Conservation (phyloP, 2,888 invertebrate genomes). For the Celastrina argiolus region DNA sequence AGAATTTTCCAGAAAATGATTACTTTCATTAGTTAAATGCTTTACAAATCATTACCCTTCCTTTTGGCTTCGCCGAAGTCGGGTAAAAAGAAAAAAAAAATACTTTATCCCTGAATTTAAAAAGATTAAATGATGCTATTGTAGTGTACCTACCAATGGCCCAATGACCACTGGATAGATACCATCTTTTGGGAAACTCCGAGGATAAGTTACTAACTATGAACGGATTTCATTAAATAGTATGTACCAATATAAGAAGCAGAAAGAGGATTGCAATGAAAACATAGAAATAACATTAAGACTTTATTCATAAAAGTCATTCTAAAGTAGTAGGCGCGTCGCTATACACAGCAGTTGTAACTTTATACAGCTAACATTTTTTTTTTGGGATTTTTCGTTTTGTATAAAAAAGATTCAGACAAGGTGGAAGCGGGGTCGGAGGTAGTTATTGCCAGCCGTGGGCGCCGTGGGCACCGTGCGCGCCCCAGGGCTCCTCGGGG, state of each 20-base stretch:
- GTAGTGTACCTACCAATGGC: too few species aligned
- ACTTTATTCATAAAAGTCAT: conserved; percentile 18
- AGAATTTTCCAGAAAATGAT: too few species aligned
- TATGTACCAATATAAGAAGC: background rate
- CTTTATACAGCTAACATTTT: conserved; percentile 66
- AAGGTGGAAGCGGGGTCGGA: conserved; percentile 51
- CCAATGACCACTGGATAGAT: too few species aligned
- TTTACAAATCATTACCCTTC: too few species aligned
- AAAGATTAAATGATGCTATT: too few species aligned
- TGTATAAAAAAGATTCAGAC: conserved; percentile 67
- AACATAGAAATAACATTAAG: conserved; percentile 11
- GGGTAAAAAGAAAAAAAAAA: too few species aligned
- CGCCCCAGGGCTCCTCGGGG: conserved; percentile 68
- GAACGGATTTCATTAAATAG: too few species aligned
- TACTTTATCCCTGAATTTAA: too few species aligned
- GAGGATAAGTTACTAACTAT: too few species aligned
- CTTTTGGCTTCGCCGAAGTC: too few species aligned
- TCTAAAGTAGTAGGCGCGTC: conserved; percentile 30
- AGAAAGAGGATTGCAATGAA: background rate
- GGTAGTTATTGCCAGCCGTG: conserved; percentile 69
- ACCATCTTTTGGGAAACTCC: too few species aligned
- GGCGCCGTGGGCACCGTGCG: conserved; percentile 40
- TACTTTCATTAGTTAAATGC: too few species aligned
- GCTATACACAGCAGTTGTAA: conserved; percentile 65
- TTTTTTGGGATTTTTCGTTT: conserved; percentile 65